phyloP scores from a whole-genome alignment of 2,888 invertebrate genomes.

The Epicampocera succincta region DNA sequence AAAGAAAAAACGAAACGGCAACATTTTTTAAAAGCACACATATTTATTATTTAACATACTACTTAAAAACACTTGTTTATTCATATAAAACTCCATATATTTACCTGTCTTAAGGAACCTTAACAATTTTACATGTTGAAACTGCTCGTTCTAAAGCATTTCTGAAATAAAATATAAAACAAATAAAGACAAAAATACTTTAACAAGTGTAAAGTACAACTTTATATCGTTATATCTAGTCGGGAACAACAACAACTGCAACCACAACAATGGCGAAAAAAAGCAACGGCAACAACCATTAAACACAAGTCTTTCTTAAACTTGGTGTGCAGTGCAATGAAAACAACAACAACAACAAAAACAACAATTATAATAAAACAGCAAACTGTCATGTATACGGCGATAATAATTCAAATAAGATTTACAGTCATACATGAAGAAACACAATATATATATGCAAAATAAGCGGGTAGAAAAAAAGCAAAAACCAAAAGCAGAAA shows the following conservation, averaged over 20 bases:
- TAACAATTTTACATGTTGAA: conserved; percentile 32
- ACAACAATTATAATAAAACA: conserved; percentile 53
- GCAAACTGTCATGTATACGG: conserved; percentile 74
- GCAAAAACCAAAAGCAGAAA: conserved; percentile 30
- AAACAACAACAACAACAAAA: conserved; percentile 38
- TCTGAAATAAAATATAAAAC: conserved; percentile 25
- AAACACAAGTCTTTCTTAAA: conserved; percentile 33
- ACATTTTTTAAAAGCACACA: conserved; percentile 29
- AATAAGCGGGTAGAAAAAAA: conserved; percentile 20
- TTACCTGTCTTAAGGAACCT: conserved; percentile 49
- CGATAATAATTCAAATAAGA: conserved; percentile 79
- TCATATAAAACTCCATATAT: conserved; percentile 49
- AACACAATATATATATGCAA: conserved; percentile 35
- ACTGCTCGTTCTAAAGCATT: conserved; percentile 21
- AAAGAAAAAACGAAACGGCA: conserved; percentile 30
- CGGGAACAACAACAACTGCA: conserved; percentile 37
- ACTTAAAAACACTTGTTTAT: conserved; percentile 54
- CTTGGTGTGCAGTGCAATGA: conserved; percentile 29
- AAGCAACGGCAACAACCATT: conserved; percentile 26
- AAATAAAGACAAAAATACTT: conserved; percentile 36
- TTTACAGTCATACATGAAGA: conserved; percentile 75
- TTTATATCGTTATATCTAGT: conserved; percentile 57
- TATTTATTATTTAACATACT: conserved; percentile 56
- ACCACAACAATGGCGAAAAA: not conserved
- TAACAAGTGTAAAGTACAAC: conserved; percentile 65